These are phyloP conservation scores for Drosophila lowei DNA, from an alignment of 1,140 invertebrate genomes.

Conservation along the genomic window DNA sequence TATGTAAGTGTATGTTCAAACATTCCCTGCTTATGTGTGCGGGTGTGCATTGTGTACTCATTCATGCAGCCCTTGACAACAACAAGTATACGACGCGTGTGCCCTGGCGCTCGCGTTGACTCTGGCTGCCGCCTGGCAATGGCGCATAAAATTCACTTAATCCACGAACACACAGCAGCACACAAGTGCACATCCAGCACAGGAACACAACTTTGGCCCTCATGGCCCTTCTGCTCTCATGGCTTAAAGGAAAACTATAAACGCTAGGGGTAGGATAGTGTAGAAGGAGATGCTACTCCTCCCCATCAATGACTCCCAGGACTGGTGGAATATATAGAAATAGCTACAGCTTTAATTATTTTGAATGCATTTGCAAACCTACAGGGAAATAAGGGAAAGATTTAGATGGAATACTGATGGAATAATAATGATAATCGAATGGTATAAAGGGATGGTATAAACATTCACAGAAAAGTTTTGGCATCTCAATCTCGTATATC, in stretches of 20 bases:
- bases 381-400: no score
- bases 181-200: conserved; percentile 14
- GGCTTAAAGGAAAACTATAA: background rate
- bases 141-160: conserved; percentile 60
- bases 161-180: conserved; percentile 31
- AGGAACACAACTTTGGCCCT: background rate
- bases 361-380: conserved; percentile 11
- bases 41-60: conserved; percentile 34
- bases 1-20: conserved; percentile 11
- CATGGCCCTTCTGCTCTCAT: no score
- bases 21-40: conserved; percentile 9
- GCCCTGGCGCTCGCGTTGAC: conserved; percentile 7
- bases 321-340: conserved; percentile 16
- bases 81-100: conserved; percentile 67
- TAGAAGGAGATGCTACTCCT: conserved; percentile 5
- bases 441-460: no score
- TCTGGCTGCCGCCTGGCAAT: conserved; percentile 44
- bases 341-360: background rate
- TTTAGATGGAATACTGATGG: no score
- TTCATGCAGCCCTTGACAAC: conserved; percentile 46
- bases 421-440: no score
- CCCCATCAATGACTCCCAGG: background rate
- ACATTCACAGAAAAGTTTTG: no score
- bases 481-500: conserved; percentile 9
- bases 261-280: background rate